Base-by-base conservation (phyloP, 1,140 invertebrate genomes). In the Bombus terrestris region DNA sequence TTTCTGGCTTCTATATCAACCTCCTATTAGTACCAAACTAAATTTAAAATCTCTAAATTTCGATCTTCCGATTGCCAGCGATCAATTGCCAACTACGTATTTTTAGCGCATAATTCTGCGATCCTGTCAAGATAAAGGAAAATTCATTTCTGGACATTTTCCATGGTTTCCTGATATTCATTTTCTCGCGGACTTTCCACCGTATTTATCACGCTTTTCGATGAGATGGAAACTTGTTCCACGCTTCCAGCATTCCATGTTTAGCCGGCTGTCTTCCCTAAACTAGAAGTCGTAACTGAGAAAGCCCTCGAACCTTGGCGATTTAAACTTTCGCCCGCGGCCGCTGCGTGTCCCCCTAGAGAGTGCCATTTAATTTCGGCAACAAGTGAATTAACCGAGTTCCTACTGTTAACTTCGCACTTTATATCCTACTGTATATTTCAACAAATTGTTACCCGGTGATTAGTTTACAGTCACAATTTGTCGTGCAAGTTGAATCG, bases 241-340 rank as follows among this genome's bases (percentile, higher is more conserved):
- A 10, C 28, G n/a, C 28, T 2, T 1, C 6, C 32, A 15, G 25
- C 32, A 69, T 71, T 25, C 39, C 37, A 41, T 13, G 25, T 32
- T 64, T 13, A n/a, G 10, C 12, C n/a, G n/a, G 6, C 18, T 25
- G 41, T 13, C 18, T 28, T 32, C 12, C n/a, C 35, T 8, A 62
- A 57, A 41, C 28, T 18, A n/a, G 53, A 59, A 53, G 39, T 64
- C 77, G 37, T 84, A 43, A 79, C 71, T 25, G 35, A 32, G n/a
- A 35, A 22, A 41, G 6, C 37, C n/a, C 22, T 41, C 15, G 62
- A 10, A 79, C 78, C 37, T 77, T 77, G 47, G 47, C 73, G 35
- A 68, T 9, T 47, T 73, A 73, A 85, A 85, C 77, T 85, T 85
- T 77, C 43, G 43, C 2, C 37, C 15, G 62, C 35, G 4, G 39